phyloP scores from a whole-genome alignment of 2,797 vertebrate genomes.

The Geotrypetes seraphini region DNA sequence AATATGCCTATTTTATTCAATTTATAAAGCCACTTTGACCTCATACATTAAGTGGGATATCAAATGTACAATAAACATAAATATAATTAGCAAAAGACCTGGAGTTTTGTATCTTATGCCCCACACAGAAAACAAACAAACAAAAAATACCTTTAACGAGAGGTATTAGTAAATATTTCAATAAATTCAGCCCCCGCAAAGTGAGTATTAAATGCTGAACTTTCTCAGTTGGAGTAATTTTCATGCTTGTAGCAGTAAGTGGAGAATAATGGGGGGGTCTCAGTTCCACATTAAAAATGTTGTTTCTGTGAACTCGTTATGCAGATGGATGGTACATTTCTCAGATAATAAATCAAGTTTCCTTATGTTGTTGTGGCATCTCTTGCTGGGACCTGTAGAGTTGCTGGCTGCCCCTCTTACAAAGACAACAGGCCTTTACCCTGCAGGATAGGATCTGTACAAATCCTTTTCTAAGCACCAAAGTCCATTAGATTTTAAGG shows the following conservation, averaged over 20 bases:
- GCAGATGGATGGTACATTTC: conserved; percentile 42
- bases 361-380: conserved; percentile 23
- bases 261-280: conserved; percentile 38
- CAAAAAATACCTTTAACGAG: neutral
- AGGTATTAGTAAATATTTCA: conserved; percentile 35
- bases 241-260: conserved; percentile 38
- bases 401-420: conserved; percentile 20
- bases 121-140: conserved; percentile 3
- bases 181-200: conserved; percentile 29
- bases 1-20: too few species aligned
- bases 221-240: conserved; percentile 32
- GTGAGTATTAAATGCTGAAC: conserved; percentile 19
- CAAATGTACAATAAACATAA: too few species aligned
- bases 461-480: conserved; percentile 22
- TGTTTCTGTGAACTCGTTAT: conserved; percentile 31
- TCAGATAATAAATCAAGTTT: conserved; percentile 45
- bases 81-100: conserved; percentile 55
- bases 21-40: too few species aligned
- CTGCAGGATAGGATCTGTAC: conserved; percentile 24
- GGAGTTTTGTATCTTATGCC: conserved; percentile 40
- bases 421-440: conserved; percentile 25
- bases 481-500: conserved; percentile 13
- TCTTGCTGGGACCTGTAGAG: conserved; percentile 19
- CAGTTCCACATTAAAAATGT: conserved; percentile 30
- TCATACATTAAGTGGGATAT: too few species aligned